phyloP scores from a whole-genome alignment of 1,140 invertebrate genomes.

The Cotesia glomerata region DNA sequence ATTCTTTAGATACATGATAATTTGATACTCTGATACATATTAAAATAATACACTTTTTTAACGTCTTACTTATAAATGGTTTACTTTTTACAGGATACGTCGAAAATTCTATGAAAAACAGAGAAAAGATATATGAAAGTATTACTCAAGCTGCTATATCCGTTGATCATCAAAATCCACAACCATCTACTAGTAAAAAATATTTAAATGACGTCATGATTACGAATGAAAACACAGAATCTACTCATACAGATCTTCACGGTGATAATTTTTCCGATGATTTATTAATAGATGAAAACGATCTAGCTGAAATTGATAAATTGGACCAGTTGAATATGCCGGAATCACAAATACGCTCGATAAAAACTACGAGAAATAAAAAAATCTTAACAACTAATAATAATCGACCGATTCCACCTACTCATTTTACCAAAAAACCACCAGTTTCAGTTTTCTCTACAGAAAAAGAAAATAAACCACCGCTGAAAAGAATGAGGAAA shows the following conservation, averaged over 20 bases:
- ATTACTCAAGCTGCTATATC: slow-evolving; percentile 12
- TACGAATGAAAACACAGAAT: background rate
- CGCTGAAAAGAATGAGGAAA: too few relatives aligned
- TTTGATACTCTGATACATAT: background rate
- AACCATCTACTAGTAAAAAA: slow-evolving; percentile 3
- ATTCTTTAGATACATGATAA: slow-evolving; percentile 2
- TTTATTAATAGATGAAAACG: background rate
- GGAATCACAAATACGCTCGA: background rate
- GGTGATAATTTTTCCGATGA: slow-evolving; percentile 5
- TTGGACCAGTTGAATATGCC: background rate
- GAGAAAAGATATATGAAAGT: slow-evolving; percentile 12
- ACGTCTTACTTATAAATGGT: slow-evolving; percentile 4
- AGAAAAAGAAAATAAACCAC: too few relatives aligned
- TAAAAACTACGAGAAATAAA: background rate
- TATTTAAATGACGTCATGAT: background rate
- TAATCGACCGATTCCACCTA: background rate
- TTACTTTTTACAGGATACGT: slow-evolving; percentile 22
- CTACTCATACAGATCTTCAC: background rate
- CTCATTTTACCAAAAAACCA: slow-evolving; percentile 7
- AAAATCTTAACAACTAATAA: background rate
- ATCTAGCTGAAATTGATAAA: background rate
- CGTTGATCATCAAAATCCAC: background rate
- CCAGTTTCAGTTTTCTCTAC: background rate
- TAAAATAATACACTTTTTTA: background rate
- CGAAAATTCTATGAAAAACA: slow-evolving; percentile 16